These are phyloP conservation scores for Oikopleura dioica DNA, from an alignment of 23 tunicate genomes.

Conservation along the genomic window DNA sequence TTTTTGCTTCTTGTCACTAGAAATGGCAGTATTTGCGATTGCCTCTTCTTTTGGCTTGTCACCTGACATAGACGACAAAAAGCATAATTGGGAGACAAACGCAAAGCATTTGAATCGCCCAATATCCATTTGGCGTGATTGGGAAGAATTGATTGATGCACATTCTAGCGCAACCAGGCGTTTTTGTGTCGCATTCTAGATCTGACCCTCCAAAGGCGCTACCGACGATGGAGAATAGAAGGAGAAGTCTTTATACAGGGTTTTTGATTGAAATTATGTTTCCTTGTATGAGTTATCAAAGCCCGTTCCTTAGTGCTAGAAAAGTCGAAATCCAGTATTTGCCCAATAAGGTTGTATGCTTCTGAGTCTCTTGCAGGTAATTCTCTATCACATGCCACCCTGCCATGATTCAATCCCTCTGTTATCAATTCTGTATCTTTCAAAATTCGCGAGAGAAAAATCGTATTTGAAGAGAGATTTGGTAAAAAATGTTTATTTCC, in stretches of 20 bases:
- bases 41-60: too few relatives aligned
- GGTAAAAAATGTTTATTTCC: too few relatives aligned
- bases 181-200: constrained; percentile 10
- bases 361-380: not conserved
- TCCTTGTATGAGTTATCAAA: too few relatives aligned
- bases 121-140: not conserved
- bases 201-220: not conserved
- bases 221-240: not conserved
- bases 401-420: not conserved
- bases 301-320: not conserved
- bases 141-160: constrained; percentile 8
- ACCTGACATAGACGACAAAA: not conserved
- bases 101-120: constrained; percentile 4
- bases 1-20: constrained; percentile 1
- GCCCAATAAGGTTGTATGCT: not conserved
- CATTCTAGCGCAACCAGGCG: constrained; percentile 10
- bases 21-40: not conserved
- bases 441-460: too few relatives aligned
- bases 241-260: too few relatives aligned
- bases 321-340: constrained; percentile 3
- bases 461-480: too few relatives aligned
- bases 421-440: too few relatives aligned
- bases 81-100: constrained; percentile 9
- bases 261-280: too few relatives aligned
- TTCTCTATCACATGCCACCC: constrained; percentile 11